Evolutionary conservation across 2,113 vertebrate genomes (phyloP).

Genomic region (Ciconia stormi): DNA sequence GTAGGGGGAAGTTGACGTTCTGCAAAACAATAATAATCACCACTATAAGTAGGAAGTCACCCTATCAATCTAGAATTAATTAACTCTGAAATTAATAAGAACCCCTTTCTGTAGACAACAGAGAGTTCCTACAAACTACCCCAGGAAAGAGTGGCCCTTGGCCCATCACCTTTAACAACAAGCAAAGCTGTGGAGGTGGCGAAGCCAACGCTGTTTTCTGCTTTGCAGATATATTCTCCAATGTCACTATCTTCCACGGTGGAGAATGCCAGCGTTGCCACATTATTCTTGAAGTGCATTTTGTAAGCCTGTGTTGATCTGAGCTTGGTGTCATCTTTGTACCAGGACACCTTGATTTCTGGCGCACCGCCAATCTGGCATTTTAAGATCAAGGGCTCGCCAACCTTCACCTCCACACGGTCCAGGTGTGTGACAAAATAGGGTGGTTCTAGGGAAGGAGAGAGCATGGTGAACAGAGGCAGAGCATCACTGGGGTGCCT

Average conservation of each 20-base stretch:
- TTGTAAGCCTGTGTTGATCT: conserved; percentile 88
- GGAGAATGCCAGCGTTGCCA: conserved; percentile 88
- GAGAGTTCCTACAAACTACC: conserved; percentile 25
- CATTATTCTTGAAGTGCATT: conserved; percentile 89
- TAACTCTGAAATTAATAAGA: not conserved
- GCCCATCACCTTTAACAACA: conserved; percentile 86
- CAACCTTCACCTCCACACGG: conserved; percentile 87
- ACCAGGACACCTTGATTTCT: conserved; percentile 97
- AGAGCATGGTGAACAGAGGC: conserved; percentile 27
- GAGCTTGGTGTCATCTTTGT: conserved; percentile 94
- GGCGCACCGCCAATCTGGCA: conserved; percentile 92
- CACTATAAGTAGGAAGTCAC: not conserved
- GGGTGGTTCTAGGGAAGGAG: conserved; percentile 85
- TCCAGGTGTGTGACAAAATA: conserved; percentile 89
- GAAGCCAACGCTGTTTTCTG: conserved; percentile 89
- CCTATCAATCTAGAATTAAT: not conserved
- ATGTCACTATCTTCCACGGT: conserved; percentile 84
- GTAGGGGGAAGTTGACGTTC: conserved; percentile 92
- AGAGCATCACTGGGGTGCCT: not conserved
- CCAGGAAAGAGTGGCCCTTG: conserved; percentile 80
- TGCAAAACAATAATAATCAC: conserved; percentile 74
- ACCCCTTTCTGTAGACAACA: not conserved
- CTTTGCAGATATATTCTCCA: conserved; percentile 94
- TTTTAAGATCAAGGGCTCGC: conserved; percentile 86
- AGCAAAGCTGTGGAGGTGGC: conserved; percentile 86